phyloP scores from a whole-genome alignment of 2,888 invertebrate genomes.

The Tipula helvola region DNA sequence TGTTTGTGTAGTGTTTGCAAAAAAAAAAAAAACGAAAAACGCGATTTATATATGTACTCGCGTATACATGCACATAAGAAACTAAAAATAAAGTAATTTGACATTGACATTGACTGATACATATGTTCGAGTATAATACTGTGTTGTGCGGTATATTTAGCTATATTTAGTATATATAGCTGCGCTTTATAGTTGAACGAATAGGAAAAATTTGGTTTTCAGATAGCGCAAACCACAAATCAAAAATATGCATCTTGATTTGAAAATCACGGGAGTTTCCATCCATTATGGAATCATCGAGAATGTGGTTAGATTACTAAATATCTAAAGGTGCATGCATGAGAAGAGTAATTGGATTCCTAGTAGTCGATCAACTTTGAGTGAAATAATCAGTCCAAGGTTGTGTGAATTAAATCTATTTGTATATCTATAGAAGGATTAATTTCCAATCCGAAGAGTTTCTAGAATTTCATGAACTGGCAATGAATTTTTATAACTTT shows the following conservation, averaged over 20 bases:
- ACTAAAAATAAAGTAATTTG: conserved; percentile 4
- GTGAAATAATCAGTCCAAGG: no score
- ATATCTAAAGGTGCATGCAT: no score
- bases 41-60: background rate
- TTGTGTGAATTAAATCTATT: no score
- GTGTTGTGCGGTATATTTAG: background rate
- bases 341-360: no score
- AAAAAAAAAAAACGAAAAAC: background rate
- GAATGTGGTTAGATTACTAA: no score
- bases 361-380: no score
- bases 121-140: background rate
- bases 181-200: background rate
- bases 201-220: background rate
- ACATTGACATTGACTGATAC: conserved; percentile 4
- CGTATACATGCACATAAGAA: background rate
- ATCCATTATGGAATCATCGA: background rate
- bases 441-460: no score
- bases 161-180: no score
- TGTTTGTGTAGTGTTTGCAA: background rate
- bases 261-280: background rate
- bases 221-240: background rate
- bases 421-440: no score
- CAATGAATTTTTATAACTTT: no score
- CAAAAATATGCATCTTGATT: background rate
- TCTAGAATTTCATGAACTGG: no score